Percentiles rank a stretch among this genome's conserved stretches.
phyloP scores from a whole-genome alignment of 2,113 vertebrate genomes.

The Prunella fulvescens region DNA sequence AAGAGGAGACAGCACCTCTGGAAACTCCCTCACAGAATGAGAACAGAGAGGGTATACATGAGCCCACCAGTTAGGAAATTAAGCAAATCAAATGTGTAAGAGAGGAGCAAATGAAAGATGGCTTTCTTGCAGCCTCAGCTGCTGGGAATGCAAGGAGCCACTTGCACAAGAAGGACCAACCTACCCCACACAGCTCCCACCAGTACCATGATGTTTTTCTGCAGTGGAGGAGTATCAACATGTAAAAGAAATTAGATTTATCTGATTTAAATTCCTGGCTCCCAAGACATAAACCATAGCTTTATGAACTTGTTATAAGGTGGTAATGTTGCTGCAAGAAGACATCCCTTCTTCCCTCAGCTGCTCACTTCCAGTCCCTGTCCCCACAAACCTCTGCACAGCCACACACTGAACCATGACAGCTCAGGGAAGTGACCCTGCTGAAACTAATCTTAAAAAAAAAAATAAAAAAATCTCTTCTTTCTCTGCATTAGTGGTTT shows the following conservation, averaged over 20 bases:
- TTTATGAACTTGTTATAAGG: not conserved
- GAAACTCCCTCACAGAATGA: not conserved
- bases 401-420: not conserved
- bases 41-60: not conserved
- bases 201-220: rapidly evolving
- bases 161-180: not conserved
- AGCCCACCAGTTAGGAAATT: not conserved
- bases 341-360: not conserved
- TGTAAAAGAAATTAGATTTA: not conserved
- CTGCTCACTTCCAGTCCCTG: not conserved
- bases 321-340: not conserved
- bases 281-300: not conserved
- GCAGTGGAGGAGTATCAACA: not conserved
- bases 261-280: not conserved
- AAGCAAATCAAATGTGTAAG: not conserved
- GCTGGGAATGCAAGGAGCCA: not conserved
- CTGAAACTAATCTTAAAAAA: not conserved
- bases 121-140: not conserved
- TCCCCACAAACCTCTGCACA: not conserved
- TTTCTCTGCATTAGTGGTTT: not conserved
- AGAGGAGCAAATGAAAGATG: not conserved
- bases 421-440: not conserved
- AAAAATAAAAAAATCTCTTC: not conserved
- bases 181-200: not conserved
- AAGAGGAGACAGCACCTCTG: not conserved